These are phyloP conservation scores for Podotricha telesiphe DNA, from an alignment of 2,888 invertebrate species.

Conservation along the genomic window DNA sequence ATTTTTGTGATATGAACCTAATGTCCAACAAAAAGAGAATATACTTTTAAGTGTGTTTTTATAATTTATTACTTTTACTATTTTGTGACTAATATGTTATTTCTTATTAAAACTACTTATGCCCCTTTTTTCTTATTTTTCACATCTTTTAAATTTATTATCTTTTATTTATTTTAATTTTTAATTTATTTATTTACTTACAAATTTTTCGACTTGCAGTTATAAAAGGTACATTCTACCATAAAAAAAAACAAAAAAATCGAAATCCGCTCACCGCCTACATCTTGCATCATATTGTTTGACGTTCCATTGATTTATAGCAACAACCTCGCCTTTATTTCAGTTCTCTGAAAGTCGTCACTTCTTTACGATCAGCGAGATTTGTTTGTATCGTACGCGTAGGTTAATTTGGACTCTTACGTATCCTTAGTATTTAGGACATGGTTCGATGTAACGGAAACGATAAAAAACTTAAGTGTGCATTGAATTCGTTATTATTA, in stretches of 20 bases:
- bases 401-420: conserved; percentile 38
- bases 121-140: too few relatives aligned
- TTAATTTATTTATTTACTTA: too few relatives aligned
- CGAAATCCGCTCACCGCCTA: conserved; percentile 38
- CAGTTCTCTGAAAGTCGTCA: conserved; percentile 64
- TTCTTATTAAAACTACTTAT: too few relatives aligned
- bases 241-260: not conserved
- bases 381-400: conserved; percentile 61
- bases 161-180: too few relatives aligned
- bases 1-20: too few relatives aligned
- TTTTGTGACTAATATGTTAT: too few relatives aligned
- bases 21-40: too few relatives aligned
- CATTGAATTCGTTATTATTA: not conserved
- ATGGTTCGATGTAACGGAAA: conserved; percentile 23
- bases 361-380: conserved; percentile 61
- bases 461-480: conserved; percentile 9
- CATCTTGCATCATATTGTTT: conserved; percentile 53
- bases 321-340: conserved; percentile 54
- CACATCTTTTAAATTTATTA: too few relatives aligned
- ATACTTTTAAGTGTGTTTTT: too few relatives aligned
- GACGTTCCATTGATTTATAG: conserved; percentile 62
- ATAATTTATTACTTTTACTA: too few relatives aligned
- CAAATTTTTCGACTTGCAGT: too few relatives aligned
- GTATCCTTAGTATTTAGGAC: conserved; percentile 27
- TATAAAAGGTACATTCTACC: not conserved